Evolutionary conservation across 2,113 vertebrate species (phyloP).

Genomic region (Aramus guarauna): DNA sequence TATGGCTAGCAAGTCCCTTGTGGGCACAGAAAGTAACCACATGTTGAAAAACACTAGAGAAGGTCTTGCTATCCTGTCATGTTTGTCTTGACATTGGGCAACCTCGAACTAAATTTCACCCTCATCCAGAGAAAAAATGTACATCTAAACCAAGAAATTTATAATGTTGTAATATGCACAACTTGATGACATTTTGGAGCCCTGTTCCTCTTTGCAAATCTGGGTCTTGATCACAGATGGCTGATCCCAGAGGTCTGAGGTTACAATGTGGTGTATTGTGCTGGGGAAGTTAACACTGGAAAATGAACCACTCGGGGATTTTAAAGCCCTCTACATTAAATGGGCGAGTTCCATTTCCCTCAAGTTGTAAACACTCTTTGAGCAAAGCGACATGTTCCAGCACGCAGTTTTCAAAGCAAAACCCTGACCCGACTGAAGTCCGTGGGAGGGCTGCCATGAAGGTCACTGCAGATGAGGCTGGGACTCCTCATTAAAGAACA

Average conservation of each 20-base stretch:
- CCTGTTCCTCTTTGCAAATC: neutral
- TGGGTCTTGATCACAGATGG: neutral
- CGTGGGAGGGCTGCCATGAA: neutral
- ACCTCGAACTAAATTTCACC: neutral
- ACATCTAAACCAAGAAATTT: neutral
- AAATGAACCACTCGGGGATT: neutral
- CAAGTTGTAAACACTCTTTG: neutral
- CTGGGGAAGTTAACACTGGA: neutral
- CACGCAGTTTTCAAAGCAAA: conserved; percentile 5
- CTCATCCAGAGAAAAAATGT: neutral
- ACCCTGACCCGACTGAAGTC: neutral
- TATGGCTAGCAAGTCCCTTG: neutral
- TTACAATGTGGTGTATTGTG: neutral
- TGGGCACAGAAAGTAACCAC: neutral
- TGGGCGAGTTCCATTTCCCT: neutral
- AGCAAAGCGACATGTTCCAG: neutral
- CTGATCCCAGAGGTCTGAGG: neutral
- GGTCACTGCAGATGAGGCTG: neutral
- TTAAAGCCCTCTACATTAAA: neutral
- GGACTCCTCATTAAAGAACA: neutral
- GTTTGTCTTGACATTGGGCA: neutral
- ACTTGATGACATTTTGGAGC: neutral
- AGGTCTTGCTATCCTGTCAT: neutral
- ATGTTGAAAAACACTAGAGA: neutral
- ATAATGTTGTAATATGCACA: neutral